Percentiles rank a stretch among this genome's conserved stretches.
These are phyloP conservation scores for Oreotragus oreotragus DNA, from an alignment of 2,113 vertebrate genomes.

Conservation along the genomic window DNA sequence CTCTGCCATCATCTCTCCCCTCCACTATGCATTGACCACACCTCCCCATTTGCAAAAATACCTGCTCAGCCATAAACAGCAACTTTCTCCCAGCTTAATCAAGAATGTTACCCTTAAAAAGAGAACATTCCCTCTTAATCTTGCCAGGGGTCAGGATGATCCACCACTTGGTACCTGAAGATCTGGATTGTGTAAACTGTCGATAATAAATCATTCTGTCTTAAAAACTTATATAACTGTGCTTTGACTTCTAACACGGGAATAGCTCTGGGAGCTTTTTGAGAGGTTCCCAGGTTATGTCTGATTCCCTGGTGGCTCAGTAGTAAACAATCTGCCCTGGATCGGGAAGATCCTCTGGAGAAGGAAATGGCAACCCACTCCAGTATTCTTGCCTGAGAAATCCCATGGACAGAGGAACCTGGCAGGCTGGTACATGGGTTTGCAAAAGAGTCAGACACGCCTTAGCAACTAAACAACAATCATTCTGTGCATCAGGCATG, in stretches of 20 bases:
- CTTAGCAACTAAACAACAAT: neutral
- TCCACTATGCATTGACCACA: neutral
- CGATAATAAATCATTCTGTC: neutral
- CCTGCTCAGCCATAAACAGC: neutral
- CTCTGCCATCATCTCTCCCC: neutral
- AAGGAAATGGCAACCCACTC: neutral
- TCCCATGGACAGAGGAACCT: neutral
- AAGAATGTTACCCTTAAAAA: neutral
- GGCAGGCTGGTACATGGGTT: neutral
- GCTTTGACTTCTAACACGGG: neutral
- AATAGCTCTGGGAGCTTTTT: neutral
- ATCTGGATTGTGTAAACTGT: neutral
- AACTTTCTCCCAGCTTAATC: neutral
- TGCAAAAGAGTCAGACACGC: neutral
- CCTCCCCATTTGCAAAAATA: neutral
- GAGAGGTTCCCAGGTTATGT: neutral
- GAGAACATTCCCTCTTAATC: neutral
- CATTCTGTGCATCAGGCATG: conserved; percentile 30
- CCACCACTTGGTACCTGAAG: neutral
- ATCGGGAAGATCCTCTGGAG: neutral
- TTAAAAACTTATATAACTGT: neutral
- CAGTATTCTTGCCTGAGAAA: neutral
- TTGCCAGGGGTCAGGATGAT: neutral
- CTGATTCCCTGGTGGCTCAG: neutral
- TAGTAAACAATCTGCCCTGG: neutral